These are phyloP conservation scores for Geophilus truncorum DNA, from an alignment of 2,888 invertebrate species.

Conservation along the genomic window DNA sequence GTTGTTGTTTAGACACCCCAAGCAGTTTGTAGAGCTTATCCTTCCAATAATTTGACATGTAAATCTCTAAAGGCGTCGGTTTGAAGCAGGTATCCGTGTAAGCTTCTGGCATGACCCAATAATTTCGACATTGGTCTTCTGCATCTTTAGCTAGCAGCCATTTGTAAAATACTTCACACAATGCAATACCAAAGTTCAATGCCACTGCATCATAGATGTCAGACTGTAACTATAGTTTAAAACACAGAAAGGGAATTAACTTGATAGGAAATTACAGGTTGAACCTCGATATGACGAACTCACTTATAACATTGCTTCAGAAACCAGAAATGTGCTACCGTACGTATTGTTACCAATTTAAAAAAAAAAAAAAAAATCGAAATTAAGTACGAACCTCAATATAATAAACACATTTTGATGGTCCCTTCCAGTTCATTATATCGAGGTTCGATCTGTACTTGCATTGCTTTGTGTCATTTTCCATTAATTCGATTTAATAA, in stretches of 20 bases:
- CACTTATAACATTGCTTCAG: too few species aligned
- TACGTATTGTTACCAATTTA: too few species aligned
- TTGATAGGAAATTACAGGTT: too few species aligned
- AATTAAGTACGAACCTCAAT: too few species aligned
- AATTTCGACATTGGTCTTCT: not conserved
- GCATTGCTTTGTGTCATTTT: too few species aligned
- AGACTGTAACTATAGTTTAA: not conserved
- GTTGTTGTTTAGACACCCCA: not conserved
- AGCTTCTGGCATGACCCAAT: not conserved
- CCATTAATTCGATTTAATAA: too few species aligned
- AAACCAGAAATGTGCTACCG: too few species aligned
- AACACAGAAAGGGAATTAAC: not conserved
- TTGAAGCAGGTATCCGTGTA: not conserved
- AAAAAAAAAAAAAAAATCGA: too few species aligned
- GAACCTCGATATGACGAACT: too few species aligned
- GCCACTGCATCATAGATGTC: not conserved
- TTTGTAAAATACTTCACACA: not conserved
- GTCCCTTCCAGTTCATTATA: too few species aligned
- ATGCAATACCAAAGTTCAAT: not conserved
- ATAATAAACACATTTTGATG: too few species aligned
- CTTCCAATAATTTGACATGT: not conserved
- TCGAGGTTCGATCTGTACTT: too few species aligned
- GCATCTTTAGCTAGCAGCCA: slow-evolving; percentile 3
- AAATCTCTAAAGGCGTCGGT: not conserved
- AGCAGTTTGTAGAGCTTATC: not conserved